Conservation (phyloP, 2,113 vertebrate species). For the Malurus elegans region DNA sequence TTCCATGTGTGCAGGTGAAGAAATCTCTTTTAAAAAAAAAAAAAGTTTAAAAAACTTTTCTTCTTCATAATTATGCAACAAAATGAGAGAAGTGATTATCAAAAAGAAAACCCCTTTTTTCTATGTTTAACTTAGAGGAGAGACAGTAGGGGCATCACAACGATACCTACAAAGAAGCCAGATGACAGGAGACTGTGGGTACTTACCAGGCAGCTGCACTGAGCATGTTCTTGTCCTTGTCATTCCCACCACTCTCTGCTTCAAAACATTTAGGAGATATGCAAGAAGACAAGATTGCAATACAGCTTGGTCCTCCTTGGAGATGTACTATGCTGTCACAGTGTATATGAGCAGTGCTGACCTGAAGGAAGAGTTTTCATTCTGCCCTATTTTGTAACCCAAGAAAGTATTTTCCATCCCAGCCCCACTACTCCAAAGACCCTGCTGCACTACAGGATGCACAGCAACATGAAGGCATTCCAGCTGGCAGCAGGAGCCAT, state of each 20-base stretch:
- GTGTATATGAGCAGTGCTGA: background rate
- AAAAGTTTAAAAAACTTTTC: background rate
- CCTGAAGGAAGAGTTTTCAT: background rate
- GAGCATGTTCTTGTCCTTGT: too few species aligned
- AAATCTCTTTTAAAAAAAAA: background rate
- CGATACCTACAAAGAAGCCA: background rate
- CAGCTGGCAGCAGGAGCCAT: background rate
- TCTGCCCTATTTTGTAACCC: background rate
- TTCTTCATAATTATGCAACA: background rate
- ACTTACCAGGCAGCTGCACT: background rate
- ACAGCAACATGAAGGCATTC: background rate
- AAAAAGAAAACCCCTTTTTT: background rate
- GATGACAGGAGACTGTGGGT: background rate
- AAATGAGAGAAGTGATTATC: background rate
- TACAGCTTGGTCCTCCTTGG: background rate
- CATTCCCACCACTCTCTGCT: background rate
- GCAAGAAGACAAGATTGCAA: background rate
- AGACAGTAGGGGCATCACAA: background rate
- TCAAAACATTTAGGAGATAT: background rate
- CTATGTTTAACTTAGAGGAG: background rate
- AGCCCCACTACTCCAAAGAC: background rate
- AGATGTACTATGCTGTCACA: background rate
- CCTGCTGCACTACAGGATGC: background rate
- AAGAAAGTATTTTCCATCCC: background rate
- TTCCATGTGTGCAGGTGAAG: background rate